phyloP scores from a whole-genome alignment of 2,888 invertebrate species.

The Platynereis dumerilii region DNA sequence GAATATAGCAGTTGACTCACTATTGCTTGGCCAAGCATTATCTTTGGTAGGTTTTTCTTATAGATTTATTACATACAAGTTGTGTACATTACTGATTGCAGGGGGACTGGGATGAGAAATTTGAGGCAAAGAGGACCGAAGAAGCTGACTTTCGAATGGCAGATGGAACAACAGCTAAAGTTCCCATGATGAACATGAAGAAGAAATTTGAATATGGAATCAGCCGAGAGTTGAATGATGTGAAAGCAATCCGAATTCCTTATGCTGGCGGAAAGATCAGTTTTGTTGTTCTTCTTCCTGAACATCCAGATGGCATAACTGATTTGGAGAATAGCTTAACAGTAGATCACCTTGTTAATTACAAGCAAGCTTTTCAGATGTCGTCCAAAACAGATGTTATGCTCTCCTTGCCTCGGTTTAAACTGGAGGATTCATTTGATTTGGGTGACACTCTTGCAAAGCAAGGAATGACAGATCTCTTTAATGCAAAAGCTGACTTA shows the following conservation, averaged over 20 bases:
- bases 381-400: not conserved
- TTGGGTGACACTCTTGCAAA: constrained; percentile 28
- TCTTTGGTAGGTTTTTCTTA: too few species aligned
- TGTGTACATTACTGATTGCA: constrained; percentile 5
- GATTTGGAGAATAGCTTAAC: constrained; percentile 24
- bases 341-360: constrained; percentile 12
- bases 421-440: constrained; percentile 32
- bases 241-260: constrained; percentile 78
- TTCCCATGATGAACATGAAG: constrained; percentile 10
- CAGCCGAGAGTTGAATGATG: constrained; percentile 69
- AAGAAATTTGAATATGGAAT: constrained; percentile 17
- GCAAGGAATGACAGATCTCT: constrained; percentile 37
- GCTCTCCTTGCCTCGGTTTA: constrained; percentile 36
- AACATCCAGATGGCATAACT: constrained; percentile 42
- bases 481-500: constrained; percentile 48
- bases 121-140: not conserved
- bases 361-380: constrained; percentile 12
- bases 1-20: too few species aligned
- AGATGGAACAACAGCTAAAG: not conserved
- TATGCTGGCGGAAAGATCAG: constrained; percentile 66
- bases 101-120: constrained; percentile 19
- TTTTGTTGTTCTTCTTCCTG: constrained; percentile 53
- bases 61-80: too few species aligned
- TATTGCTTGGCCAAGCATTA: too few species aligned
- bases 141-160: constrained; percentile 4